Conservation (phyloP, 2,888 invertebrate genomes). For the Morpho helenor region DNA sequence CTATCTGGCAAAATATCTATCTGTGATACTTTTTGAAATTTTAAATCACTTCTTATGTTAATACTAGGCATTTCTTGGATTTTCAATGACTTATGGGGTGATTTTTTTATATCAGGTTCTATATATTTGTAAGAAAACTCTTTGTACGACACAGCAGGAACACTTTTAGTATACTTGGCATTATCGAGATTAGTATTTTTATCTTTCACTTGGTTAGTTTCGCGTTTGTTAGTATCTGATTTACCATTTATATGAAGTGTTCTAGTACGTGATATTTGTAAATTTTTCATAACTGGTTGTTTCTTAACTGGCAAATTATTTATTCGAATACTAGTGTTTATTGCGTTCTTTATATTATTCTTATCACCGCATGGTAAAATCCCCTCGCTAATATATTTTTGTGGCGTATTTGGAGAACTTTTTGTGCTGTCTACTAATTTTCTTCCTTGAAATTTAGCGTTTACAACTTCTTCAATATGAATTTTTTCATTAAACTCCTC, state of each 20-base stretch:
- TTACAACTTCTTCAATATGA: constrained; percentile 69
- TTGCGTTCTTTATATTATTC: constrained; percentile 32
- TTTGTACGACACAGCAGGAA: constrained; percentile 47
- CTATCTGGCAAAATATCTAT: constrained; percentile 67
- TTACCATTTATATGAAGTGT: constrained; percentile 52
- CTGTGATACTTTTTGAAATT: constrained; percentile 69
- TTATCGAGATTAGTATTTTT: constrained; percentile 12
- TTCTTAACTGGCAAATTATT: constrained; percentile 37
- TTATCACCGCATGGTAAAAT: constrained; percentile 25
- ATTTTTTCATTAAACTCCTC: constrained; percentile 71
- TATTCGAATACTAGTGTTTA: constrained; percentile 39
- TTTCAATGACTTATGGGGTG: constrained; percentile 42
- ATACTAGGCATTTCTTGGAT: constrained; percentile 73
- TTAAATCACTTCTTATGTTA: constrained; percentile 70
- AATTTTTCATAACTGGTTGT: constrained; percentile 39
- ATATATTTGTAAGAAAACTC: constrained; percentile 53
- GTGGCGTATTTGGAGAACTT: constrained; percentile 17
- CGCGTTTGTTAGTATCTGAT: constrained; percentile 25
- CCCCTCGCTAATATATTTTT: constrained; percentile 17
- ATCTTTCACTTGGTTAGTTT: constrained; percentile 38
- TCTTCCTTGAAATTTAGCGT: constrained; percentile 70
- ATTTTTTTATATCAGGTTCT: constrained; percentile 38
- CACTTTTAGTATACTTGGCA: constrained; percentile 30
- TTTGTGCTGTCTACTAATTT: constrained; percentile 49
- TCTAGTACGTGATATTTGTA: constrained; percentile 51